A percentile compares a stretch with the other conserved stretches of the same genome.
Evolutionary conservation across 2,888 invertebrate species (phyloP).

Genomic region (Odontomyia ornata): DNA sequence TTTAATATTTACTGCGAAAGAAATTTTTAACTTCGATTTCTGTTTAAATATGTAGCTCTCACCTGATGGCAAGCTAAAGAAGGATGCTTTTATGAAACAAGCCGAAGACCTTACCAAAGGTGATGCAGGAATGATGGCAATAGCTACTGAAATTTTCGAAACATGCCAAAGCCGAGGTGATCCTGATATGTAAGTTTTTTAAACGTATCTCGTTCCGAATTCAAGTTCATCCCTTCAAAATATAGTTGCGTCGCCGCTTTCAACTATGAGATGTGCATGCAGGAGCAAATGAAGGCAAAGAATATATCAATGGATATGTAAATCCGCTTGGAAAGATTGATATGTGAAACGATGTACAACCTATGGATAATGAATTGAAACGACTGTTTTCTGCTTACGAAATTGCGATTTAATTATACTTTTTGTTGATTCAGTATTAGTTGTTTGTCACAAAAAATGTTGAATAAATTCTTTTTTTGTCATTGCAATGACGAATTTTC

Average conservation of each 20-base stretch:
- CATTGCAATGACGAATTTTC: too few species aligned
- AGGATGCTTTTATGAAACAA: neutral
- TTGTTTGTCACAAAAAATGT: too few species aligned
- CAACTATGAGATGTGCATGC: neutral
- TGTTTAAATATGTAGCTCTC: neutral
- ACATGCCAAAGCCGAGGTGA: neutral
- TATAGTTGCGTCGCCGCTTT: slow-evolving; percentile 29
- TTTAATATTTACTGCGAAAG: neutral
- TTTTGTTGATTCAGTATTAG: too few species aligned
- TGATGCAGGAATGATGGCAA: neutral
- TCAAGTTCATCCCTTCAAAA: too few species aligned
- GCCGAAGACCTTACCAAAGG: neutral
- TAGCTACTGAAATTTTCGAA: neutral
- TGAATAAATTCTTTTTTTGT: too few species aligned
- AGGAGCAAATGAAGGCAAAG: slow-evolving; percentile 1
- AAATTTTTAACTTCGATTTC: neutral
- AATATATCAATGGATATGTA: slow-evolving; percentile 17
- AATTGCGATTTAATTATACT: too few species aligned
- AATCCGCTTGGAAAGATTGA: too few species aligned
- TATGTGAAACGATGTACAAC: too few species aligned
- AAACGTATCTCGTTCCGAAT: too few species aligned
- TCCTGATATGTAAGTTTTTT: neutral
- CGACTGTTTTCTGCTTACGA: too few species aligned
- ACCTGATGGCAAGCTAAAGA: neutral
- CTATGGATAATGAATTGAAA: too few species aligned